These are phyloP conservation scores for Malurus splendens DNA, from an alignment of 2,797 vertebrate species.

Conservation along the genomic window DNA sequence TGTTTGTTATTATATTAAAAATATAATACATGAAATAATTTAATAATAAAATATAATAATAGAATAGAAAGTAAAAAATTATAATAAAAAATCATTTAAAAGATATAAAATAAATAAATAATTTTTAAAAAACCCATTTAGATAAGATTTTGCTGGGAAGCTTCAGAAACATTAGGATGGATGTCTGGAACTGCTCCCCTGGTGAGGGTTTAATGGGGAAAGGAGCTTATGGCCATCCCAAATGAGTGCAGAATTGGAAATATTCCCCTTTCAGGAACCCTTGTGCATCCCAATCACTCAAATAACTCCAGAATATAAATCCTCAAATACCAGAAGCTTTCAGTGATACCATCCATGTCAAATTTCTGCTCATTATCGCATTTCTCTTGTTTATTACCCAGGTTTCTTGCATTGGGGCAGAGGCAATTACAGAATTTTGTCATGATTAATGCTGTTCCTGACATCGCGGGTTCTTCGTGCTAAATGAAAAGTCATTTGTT, in stretches of 20 bases:
- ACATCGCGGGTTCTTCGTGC: not conserved
- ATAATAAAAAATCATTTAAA: too few relatives aligned
- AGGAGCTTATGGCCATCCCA: not conserved
- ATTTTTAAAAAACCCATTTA: too few relatives aligned
- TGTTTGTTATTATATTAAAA: too few relatives aligned
- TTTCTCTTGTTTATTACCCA: conserved; percentile 25
- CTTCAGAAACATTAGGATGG: not conserved
- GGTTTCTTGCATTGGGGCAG: not conserved
- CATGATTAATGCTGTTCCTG: not conserved
- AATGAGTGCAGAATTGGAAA: not conserved
- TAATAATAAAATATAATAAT: too few relatives aligned
- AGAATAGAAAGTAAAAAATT: too few relatives aligned
- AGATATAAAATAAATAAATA: too few relatives aligned
- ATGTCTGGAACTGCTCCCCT: not conserved
- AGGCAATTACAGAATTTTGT: conserved; percentile 22
- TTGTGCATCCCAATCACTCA: not conserved
- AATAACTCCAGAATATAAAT: not conserved
- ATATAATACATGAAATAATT: too few relatives aligned
- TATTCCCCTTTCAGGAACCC: not conserved
- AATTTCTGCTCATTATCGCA: conserved; percentile 20
- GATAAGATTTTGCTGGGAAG: not conserved
- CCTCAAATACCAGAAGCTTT: not conserved
- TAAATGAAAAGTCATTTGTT: not conserved
- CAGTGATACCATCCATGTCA: not conserved
- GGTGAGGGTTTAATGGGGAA: not conserved